Conservation (phyloP, 2,113 vertebrate genomes). For the Serilophus lunatus region DNA sequence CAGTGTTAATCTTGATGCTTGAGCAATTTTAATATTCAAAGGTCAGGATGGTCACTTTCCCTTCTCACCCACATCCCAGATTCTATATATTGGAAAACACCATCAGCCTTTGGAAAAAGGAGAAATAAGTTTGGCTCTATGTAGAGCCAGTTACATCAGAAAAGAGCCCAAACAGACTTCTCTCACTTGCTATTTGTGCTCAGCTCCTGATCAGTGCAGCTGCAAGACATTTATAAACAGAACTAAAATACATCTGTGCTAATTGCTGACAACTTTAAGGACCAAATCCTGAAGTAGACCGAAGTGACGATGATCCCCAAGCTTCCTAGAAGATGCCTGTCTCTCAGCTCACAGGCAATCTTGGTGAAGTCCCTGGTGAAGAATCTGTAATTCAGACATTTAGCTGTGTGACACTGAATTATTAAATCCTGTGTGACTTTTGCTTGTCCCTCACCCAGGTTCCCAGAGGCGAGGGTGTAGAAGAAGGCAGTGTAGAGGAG, state of each 20-base stretch:
- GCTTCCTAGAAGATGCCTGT: neutral
- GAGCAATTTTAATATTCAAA: neutral
- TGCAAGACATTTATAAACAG: conserved; percentile 36
- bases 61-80: neutral
- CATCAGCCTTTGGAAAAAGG: neutral
- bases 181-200: neutral
- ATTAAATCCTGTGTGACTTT: neutral
- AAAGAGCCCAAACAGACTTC: neutral
- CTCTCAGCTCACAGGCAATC: neutral
- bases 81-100: neutral
- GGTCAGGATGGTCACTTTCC: neutral
- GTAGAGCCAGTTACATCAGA: neutral
- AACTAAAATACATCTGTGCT: conserved; percentile 24
- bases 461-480: neutral
- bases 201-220: conserved; percentile 31
- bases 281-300: neutral
- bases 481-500: neutral
- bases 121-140: neutral
- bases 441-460: neutral
- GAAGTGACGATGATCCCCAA: neutral
- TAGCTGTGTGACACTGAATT: neutral
- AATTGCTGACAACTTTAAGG: conserved; percentile 8
- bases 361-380: neutral
- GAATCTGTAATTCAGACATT: neutral
- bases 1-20: neutral